Evolutionary conservation across 92 coral and sea anemone genomes (phyloP), one percentile per base, ranked within the genome.

Genomic region (Diadumene lineata): DNA sequence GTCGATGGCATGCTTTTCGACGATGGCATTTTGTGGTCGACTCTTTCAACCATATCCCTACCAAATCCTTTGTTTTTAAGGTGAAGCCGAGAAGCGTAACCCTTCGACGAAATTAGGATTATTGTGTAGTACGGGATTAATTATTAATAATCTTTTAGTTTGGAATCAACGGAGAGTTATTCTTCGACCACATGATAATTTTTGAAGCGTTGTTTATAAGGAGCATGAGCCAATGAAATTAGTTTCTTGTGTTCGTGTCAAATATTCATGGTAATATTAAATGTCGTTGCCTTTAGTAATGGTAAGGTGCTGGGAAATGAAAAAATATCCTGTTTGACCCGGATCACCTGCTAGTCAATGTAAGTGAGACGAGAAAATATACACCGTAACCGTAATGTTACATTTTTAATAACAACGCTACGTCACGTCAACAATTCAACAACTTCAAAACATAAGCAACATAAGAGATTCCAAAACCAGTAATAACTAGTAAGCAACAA

Each of bases 1-100:
- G 71, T 29, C 24, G 90, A 11, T 33, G 73, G 79, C 7, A 79
- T 48, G 13, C 48, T 13, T 38, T 38, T 38, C 7, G 48, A 38
- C 13, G 68, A 75, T 31, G 87, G 73, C 96, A 90, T 90, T 53
- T 51, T 62, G 68, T 62, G 43, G 21, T 28, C 18, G n/a, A 62
- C 68, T 62, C 64, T 51, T 70, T 48, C 66, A 1, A 28, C 77
- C 73, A 68, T 68, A 44, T 11, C 23, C 24, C 73, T 23, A 18
- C 15, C 33, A 22, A 48, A 26, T 33, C 15, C 31, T 28, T 62
- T 62, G 34, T 62, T 62, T 27, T 62, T 0, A 28, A 15, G 34
- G 6, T 3, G 23, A n/a, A 23, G 16, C 30, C 7, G 26, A 60
- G 32, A 27, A 3, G 31, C 17, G 31, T 60, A 26, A 60, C 65